Percentiles rank a stretch among this genome's conserved stretches.
These are phyloP conservation scores for Drosophila serrata DNA, from an alignment of 1,140 invertebrate genomes.

Conservation along the genomic window DNA sequence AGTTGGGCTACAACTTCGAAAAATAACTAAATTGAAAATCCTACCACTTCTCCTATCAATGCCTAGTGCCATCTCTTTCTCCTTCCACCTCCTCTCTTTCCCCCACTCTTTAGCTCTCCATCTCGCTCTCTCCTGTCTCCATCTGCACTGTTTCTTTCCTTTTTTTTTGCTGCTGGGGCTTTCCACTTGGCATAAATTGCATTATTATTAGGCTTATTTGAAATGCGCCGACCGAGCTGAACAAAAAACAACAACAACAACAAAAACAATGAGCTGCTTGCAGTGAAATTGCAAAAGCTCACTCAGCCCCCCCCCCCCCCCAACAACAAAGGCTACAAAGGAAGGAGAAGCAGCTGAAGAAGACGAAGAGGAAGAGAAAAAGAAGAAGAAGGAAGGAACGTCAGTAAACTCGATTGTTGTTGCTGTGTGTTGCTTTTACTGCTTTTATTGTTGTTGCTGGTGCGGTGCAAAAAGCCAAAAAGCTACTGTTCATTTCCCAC, in stretches of 20 bases:
- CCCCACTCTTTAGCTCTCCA: neutral
- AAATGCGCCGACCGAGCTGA: constrained; percentile 67
- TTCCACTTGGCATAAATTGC: constrained; percentile 76
- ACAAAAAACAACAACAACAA: constrained; percentile 20
- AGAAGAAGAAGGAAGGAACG: constrained; percentile 35
- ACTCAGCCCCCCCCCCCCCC: constrained; percentile 9
- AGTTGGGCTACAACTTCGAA: no score
- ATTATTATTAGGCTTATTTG: constrained; percentile 83
- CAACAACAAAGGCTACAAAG: constrained; percentile 18
- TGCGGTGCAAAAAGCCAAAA: constrained; percentile 67
- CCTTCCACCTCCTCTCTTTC: no score
- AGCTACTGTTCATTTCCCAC: constrained; percentile 85
- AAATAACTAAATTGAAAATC: neutral
- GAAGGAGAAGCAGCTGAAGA: constrained; percentile 24
- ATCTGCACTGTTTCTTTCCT: constrained; percentile 15
- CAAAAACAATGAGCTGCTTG: constrained; percentile 60
- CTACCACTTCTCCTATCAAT: neutral
- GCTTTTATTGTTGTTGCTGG: constrained; percentile 34
- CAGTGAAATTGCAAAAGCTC: constrained; percentile 78
- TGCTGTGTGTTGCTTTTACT: constrained; percentile 61
- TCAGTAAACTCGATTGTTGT: constrained; percentile 65
- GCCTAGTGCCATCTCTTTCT: neutral
- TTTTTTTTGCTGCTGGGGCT: constrained; percentile 49
- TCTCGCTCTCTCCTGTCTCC: neutral
- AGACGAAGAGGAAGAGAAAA: neutral